Percentiles rank a stretch among this genome's conserved stretches.
Conservation (phyloP, 2,888 invertebrate species). For the Theristus sp. region DNA sequence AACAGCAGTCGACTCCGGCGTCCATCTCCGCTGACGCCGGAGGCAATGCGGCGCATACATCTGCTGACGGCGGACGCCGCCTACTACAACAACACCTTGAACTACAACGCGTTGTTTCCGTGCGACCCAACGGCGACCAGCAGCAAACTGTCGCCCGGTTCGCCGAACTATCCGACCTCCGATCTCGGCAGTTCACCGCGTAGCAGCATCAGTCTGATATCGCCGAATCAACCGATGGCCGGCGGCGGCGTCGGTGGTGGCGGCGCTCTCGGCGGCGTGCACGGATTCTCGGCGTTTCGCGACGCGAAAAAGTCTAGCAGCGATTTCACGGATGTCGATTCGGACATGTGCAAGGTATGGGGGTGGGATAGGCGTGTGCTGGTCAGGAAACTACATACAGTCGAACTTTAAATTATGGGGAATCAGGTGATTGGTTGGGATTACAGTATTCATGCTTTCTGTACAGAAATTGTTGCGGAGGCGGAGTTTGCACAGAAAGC, state of each 20-base stretch:
- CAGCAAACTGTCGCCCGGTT: constrained; percentile 5
- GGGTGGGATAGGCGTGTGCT: constrained; percentile 3
- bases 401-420: no score
- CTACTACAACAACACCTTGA: background rate
- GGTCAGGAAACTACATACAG: no score
- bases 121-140: constrained; percentile 12
- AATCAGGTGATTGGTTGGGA: no score
- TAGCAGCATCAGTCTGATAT: background rate
- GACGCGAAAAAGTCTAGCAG: constrained; percentile 6
- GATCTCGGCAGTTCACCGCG: constrained; percentile 20
- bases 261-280: background rate
- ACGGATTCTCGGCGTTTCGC: background rate
- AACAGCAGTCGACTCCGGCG: constrained; percentile 14
- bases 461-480: no score
- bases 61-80: constrained; percentile 13
- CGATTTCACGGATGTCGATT: constrained; percentile 14
- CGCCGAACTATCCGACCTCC: constrained; percentile 24
- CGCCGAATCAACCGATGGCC: no score
- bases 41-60: constrained; percentile 22
- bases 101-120: constrained; percentile 14
- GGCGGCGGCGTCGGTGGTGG: background rate
- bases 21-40: constrained; percentile 20
- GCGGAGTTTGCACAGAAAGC: no score
- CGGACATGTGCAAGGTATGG: constrained; percentile 9
- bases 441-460: no score